These are phyloP conservation scores for Heliothis virescens DNA, from an alignment of 1,140 invertebrate genomes.

Conservation along the genomic window DNA sequence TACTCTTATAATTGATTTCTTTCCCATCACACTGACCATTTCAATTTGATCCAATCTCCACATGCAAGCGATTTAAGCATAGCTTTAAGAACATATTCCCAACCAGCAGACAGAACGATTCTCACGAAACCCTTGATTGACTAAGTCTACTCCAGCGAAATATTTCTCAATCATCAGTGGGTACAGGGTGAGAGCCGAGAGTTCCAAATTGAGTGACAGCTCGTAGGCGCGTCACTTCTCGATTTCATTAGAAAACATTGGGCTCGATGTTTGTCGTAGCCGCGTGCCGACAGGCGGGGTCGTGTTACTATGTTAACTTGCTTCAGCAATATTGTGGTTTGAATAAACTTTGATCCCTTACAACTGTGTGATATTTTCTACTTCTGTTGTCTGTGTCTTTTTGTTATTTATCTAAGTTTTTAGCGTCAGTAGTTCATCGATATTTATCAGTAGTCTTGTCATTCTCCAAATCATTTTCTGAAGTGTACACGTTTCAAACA, in stretches of 20 bases:
- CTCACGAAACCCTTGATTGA: neutral
- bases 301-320: conserved; percentile 29
- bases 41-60: no score
- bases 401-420: neutral
- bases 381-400: neutral
- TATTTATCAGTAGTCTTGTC: neutral
- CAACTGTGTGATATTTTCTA: neutral
- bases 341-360: conserved; percentile 34
- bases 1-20: no score
- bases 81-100: no score
- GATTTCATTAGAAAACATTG: conserved; percentile 46
- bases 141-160: neutral
- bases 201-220: conserved; percentile 25
- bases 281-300: conserved; percentile 28
- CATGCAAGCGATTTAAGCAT: no score
- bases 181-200: neutral
- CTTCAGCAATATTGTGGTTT: conserved; percentile 35
- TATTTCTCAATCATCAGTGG: neutral
- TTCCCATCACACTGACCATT: no score
- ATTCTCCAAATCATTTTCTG: no score
- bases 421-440: neutral
- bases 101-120: no score
- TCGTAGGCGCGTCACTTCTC: conserved; percentile 33
- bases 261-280: conserved; percentile 35
- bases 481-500: no score